A percentile compares a stretch with the other conserved stretches of the same genome.
phyloP scores from a whole-genome alignment of 2,113 vertebrate genomes.

The Accipiter virgatus region DNA sequence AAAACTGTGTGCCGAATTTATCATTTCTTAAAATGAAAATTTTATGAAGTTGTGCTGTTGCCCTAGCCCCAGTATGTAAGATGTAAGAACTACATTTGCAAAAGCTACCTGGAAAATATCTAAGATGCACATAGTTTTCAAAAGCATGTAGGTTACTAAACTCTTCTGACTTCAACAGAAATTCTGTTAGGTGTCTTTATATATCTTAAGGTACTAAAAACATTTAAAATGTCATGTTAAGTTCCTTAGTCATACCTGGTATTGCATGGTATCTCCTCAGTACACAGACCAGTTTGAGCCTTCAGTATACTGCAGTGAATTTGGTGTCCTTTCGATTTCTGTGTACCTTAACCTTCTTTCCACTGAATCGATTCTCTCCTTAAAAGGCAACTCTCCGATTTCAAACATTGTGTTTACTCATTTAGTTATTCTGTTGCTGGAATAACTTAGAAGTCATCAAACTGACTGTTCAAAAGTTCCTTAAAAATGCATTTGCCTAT shows the following conservation, averaged over 20 bases:
- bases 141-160: background rate
- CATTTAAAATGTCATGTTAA: background rate
- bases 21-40: background rate
- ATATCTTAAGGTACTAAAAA: background rate
- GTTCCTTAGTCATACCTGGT: background rate
- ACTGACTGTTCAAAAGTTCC: background rate
- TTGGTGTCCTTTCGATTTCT: background rate
- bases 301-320: background rate
- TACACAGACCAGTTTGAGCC: background rate
- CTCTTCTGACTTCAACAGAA: background rate
- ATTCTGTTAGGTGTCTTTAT: background rate
- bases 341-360: background rate
- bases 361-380: background rate
- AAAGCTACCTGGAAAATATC: background rate
- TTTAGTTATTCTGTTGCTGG: background rate
- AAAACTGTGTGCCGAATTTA: background rate
- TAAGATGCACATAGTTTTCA: background rate
- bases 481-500: background rate
- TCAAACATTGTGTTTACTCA: background rate
- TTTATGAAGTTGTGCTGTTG: background rate
- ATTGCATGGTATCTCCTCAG: background rate
- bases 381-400: background rate
- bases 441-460: background rate
- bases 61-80: background rate
- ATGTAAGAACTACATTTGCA: background rate